These are phyloP conservation scores for Noturus placidus DNA, from an alignment of 2,113 vertebrate genomes.

Conservation along the genomic window DNA sequence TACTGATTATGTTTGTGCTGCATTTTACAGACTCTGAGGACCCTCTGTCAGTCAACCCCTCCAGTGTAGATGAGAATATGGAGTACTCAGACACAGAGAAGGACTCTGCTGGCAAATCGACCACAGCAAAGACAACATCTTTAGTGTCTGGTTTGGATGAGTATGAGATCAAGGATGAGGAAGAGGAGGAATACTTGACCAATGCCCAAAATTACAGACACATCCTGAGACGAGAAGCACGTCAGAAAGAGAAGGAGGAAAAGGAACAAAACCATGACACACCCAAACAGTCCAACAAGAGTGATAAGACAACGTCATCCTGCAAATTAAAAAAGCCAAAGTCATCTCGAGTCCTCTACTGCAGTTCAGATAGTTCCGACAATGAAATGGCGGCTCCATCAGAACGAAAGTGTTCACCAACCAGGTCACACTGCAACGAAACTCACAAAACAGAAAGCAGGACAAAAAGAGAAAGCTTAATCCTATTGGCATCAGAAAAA, in stretches of 20 bases:
- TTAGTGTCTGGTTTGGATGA: constrained; percentile 86
- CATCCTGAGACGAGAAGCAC: constrained; percentile 85
- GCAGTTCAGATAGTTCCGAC: constrained; percentile 90
- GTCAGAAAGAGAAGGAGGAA: constrained; percentile 84
- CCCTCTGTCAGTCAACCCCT: constrained; percentile 89
- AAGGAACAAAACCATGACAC: constrained; percentile 81
- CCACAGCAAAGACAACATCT: constrained; percentile 77
- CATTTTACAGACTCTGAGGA: constrained; percentile 89
- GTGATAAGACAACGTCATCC: constrained; percentile 72
- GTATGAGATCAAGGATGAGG: constrained; percentile 96
- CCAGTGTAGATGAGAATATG: constrained; percentile 90
- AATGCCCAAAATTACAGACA: constrained; percentile 88
- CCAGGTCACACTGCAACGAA: constrained; percentile 80
- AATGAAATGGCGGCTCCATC: constrained; percentile 81
- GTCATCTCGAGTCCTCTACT: constrained; percentile 80
- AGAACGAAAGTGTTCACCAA: constrained; percentile 80
- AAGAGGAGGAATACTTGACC: constrained; percentile 83
- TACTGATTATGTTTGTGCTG: not conserved
- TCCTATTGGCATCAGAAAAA: constrained; percentile 75
- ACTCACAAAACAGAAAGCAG: constrained; percentile 78
- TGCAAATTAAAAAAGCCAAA: constrained; percentile 90
- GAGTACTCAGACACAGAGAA: constrained; percentile 93
- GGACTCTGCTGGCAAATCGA: constrained; percentile 82
- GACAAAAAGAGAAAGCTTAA: constrained; percentile 81
- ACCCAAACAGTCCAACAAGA: constrained; percentile 83